Evolutionary conservation across 2,113 vertebrate species (phyloP).

Genomic region (Balaenoptera acutorostrata): DNA sequence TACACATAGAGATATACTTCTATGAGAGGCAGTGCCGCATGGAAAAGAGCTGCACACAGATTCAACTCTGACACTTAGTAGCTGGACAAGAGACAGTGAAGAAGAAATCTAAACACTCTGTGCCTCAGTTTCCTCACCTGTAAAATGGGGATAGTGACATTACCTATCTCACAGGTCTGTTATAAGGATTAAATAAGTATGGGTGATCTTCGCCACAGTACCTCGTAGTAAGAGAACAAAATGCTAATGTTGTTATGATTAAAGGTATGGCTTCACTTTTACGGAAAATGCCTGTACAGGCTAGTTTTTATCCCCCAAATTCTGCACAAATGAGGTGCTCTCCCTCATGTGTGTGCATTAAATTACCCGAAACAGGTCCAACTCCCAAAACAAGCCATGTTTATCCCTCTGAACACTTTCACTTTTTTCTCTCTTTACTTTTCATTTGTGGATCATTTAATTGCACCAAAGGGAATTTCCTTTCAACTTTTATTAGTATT

Average conservation of each 20-base stretch:
- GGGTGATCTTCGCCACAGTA: not conserved
- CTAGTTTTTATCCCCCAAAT: not conserved
- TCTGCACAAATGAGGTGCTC: not conserved
- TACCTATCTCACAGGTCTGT: not conserved
- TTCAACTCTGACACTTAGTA: not conserved
- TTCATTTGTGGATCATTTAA: not conserved
- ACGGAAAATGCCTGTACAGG: not conserved
- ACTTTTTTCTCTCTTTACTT: not conserved
- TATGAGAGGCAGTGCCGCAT: not conserved
- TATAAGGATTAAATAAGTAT: not conserved
- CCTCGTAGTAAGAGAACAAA: not conserved
- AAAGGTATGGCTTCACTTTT: not conserved
- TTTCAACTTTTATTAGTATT: conserved; percentile 20
- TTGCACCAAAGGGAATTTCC: not conserved
- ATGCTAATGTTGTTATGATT: not conserved
- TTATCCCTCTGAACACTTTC: not conserved
- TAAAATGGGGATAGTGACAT: not conserved
- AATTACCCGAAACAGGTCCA: not conserved
- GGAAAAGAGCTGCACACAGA: not conserved
- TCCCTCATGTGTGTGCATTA: not conserved
- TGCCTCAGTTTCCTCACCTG: not conserved
- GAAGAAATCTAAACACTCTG: not conserved
- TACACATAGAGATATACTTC: not conserved
- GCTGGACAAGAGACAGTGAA: not conserved
- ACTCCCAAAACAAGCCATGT: fast-evolving